Conservation (phyloP, 1,140 invertebrate species). For the Drosophila rufa region DNA sequence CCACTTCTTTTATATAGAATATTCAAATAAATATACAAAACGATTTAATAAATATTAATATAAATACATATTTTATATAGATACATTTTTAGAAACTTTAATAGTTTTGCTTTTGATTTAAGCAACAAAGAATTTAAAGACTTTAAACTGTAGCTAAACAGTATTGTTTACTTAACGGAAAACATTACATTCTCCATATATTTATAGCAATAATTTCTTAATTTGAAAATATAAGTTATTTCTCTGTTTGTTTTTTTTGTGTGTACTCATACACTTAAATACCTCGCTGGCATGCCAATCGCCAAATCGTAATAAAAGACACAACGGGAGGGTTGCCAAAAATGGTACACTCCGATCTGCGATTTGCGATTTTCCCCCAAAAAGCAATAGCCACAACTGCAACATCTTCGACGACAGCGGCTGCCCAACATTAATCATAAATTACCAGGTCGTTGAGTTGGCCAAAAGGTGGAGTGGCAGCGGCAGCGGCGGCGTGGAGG, state of each 20-base stretch:
- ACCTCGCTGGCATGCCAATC: conserved; percentile 26
- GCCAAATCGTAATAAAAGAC: conserved; percentile 69
- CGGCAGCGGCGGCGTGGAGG: conserved; percentile 1
- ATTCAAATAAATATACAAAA: too few species aligned
- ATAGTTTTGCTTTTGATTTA: too few species aligned
- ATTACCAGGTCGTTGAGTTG: conserved; percentile 81
- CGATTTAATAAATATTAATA: too few species aligned
- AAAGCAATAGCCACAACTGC: conserved; percentile 18
- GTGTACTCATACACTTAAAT: conserved; percentile 1
- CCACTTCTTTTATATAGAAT: too few species aligned
- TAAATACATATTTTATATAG: too few species aligned
- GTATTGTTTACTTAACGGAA: too few species aligned
- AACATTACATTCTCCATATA: too few species aligned
- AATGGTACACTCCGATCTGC: conserved; percentile 69
- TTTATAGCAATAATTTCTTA: too few species aligned
- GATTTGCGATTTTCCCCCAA: conserved; percentile 32
- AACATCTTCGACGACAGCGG: conserved; percentile 58
- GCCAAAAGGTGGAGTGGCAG: conserved; percentile 26
- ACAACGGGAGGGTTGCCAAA: conserved; percentile 80
- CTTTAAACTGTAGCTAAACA: too few species aligned
- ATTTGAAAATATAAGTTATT: neutral
- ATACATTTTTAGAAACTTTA: too few species aligned
- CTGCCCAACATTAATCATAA: conserved; percentile 81
- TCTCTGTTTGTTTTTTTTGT: neutral
- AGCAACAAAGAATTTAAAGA: too few species aligned